Percentiles rank a stretch among this genome's conserved stretches.
Conservation (phyloP, 2,113 vertebrate species). For the Glareola pratincola region DNA sequence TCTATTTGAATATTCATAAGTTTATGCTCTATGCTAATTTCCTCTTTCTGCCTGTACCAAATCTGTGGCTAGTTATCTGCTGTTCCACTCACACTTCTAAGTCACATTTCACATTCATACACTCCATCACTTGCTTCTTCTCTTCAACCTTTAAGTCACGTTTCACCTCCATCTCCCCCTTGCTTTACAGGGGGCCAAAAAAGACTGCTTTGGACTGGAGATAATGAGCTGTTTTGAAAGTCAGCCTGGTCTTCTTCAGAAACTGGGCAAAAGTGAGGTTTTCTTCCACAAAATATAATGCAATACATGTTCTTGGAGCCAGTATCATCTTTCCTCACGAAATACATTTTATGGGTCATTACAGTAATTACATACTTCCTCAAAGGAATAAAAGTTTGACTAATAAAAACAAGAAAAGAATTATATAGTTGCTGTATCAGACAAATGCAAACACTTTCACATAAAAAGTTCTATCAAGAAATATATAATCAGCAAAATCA, state of each 20-base stretch:
- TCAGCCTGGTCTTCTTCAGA: neutral
- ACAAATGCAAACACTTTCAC: neutral
- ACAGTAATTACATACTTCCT: neutral
- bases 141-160: neutral
- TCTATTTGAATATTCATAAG: neutral
- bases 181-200: neutral
- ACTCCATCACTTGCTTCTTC: neutral
- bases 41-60: neutral
- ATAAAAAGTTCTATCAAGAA: neutral
- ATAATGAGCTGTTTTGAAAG: neutral
- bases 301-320: neutral
- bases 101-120: neutral
- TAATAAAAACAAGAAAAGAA: neutral
- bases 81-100: neutral
- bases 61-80: neutral
- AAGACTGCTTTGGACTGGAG: neutral
- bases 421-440: neutral
- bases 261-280: neutral
- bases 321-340: neutral
- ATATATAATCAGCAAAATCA: neutral
- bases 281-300: neutral
- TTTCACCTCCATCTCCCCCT: neutral
- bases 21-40: neutral
- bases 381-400: neutral
- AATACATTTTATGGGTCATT: neutral